Evolutionary conservation across 2,888 invertebrate genomes (phyloP).

Genomic region (Aleiodes leptofemur): DNA sequence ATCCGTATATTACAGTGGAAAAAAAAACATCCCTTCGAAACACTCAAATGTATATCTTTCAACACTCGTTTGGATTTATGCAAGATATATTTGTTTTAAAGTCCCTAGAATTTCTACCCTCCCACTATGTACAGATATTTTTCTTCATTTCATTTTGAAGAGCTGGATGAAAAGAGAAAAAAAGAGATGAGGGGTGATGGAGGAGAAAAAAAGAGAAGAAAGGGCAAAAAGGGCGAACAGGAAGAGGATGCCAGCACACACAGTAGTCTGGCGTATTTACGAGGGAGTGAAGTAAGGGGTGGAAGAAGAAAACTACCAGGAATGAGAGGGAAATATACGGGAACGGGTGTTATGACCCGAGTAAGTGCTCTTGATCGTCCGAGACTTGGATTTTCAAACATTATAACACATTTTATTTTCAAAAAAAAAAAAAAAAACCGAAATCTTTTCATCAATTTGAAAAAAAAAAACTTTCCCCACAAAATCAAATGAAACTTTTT

Average conservation of each 20-base stretch:
- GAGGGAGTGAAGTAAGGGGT: conserved; percentile 61
- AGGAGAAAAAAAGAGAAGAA: neutral
- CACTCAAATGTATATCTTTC: conserved; percentile 32
- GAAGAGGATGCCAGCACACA: conserved; percentile 34
- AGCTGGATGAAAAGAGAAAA: conserved; percentile 4
- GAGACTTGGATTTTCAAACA: conserved; percentile 48
- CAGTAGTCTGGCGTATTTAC: conserved; percentile 67
- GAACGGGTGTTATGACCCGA: conserved; percentile 70
- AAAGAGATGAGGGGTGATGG: conserved; percentile 18
- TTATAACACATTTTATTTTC: conserved; percentile 37
- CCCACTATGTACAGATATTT: conserved; percentile 21
- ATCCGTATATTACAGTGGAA: conserved; percentile 35
- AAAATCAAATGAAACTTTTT: neutral
- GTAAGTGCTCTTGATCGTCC: conserved; percentile 66
- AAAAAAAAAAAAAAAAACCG: neutral
- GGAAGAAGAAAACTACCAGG: conserved; percentile 52
- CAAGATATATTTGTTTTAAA: conserved; percentile 75
- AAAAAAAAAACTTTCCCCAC: neutral
- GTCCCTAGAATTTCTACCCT: conserved; percentile 60
- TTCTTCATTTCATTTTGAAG: conserved; percentile 16
- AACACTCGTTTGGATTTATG: conserved; percentile 61
- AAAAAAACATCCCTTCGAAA: conserved; percentile 28
- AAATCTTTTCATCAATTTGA: too few species aligned
- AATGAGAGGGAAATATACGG: conserved; percentile 64
- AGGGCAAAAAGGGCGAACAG: conserved; percentile 26